Conservation (phyloP, 2,888 invertebrate genomes). For the Pachycephus smyrnensis region DNA sequence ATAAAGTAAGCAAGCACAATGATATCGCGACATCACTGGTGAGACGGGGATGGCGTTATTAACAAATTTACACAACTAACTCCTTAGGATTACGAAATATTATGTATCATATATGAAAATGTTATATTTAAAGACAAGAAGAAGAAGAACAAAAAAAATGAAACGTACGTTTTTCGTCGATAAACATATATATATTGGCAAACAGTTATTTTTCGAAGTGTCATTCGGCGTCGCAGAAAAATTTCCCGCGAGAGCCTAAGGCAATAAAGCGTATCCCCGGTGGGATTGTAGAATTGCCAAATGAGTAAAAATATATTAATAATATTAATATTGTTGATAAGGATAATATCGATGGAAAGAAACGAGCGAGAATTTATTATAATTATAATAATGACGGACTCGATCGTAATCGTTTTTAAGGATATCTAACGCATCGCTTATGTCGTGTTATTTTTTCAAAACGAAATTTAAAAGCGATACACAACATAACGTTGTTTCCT, state of each 20-base stretch:
- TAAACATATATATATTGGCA: neutral
- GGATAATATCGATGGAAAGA: neutral
- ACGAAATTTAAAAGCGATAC: neutral
- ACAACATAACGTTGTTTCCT: neutral
- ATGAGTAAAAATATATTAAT: neutral
- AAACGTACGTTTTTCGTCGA: neutral
- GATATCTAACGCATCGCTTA: neutral
- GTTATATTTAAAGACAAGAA: neutral
- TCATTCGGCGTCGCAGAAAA: neutral
- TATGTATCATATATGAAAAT: neutral
- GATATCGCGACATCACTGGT: conserved; percentile 20
- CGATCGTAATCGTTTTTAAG: neutral
- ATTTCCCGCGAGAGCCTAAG: neutral
- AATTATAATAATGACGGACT: neutral
- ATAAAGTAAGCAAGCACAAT: conserved; percentile 38
- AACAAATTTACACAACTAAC: neutral
- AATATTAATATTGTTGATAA: neutral
- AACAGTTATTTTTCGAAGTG: neutral
- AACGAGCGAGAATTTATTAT: neutral
- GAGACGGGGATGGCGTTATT: neutral
- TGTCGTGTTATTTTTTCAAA: neutral
- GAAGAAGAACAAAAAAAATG: neutral
- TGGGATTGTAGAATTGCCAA: neutral
- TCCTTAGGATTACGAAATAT: neutral
- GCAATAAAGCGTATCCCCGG: neutral